Evolutionary conservation across 2,113 vertebrate genomes (phyloP).

Genomic region (Rhombomys opimus): DNA sequence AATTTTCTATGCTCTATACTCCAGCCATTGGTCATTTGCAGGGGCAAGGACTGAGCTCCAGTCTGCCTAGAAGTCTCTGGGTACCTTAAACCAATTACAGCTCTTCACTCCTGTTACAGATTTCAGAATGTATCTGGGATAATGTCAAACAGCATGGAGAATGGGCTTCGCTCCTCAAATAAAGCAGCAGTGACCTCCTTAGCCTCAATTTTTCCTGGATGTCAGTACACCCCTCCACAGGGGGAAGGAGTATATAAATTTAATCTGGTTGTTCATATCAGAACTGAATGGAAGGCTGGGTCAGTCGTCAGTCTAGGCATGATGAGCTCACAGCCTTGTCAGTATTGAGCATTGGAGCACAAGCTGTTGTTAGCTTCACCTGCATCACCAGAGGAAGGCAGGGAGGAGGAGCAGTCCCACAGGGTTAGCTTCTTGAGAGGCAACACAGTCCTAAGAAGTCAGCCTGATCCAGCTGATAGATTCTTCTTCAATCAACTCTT

Average conservation of each 20-base stretch:
- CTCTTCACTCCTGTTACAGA: slow-evolving; percentile 60
- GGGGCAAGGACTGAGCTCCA: neutral
- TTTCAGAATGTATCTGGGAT: slow-evolving; percentile 76
- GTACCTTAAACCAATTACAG: slow-evolving; percentile 78
- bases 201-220: slow-evolving; percentile 77
- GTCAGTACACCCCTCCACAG: slow-evolving; percentile 59
- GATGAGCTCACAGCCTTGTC: slow-evolving; percentile 68
- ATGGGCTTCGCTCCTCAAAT: slow-evolving; percentile 65
- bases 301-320: slow-evolving; percentile 67
- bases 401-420: no score
- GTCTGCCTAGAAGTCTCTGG: slow-evolving; percentile 65
- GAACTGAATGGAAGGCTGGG: slow-evolving; percentile 60
- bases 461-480: neutral
- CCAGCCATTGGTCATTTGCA: slow-evolving; percentile 31
- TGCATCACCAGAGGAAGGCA: neutral
- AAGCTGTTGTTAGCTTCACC: neutral
- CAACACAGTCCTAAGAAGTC: neutral
- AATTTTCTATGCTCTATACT: neutral
- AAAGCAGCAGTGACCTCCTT: slow-evolving; percentile 69
- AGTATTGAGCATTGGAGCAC: slow-evolving; percentile 46
- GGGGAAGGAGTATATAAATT: slow-evolving; percentile 75
- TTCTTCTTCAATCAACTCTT: neutral
- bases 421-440: neutral
- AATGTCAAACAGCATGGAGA: slow-evolving; percentile 70
- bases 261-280: slow-evolving; percentile 76